These are phyloP conservation scores for Bombyx mandarina DNA, from an alignment of 1,140 invertebrate species.

Conservation along the genomic window DNA sequence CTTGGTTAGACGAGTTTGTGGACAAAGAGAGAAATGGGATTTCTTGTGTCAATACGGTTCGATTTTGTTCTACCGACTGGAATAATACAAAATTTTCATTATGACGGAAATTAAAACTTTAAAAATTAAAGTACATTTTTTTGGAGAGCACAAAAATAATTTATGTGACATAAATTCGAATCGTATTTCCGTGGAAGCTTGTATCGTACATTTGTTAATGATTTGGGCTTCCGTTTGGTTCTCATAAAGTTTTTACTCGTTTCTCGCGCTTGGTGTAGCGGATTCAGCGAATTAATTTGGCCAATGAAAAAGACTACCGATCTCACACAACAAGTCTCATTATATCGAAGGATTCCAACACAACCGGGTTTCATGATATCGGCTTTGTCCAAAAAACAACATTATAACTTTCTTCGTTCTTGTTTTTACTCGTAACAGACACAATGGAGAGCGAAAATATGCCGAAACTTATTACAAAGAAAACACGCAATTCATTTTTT, in stretches of 20 bases:
- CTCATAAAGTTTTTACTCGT: slow-evolving; percentile 31
- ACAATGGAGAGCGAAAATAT: too few species aligned
- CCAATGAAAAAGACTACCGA: slow-evolving; percentile 29
- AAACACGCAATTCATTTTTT: neutral
- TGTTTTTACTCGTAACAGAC: neutral
- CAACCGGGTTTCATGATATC: neutral
- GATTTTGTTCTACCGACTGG: too few species aligned
- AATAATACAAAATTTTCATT: too few species aligned
- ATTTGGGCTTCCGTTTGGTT: slow-evolving; percentile 47
- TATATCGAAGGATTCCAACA: neutral
- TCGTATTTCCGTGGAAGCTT: slow-evolving; percentile 2
- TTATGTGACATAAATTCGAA: neutral
- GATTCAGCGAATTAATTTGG: slow-evolving; percentile 52
- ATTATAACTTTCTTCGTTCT: neutral
- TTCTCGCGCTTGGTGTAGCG: slow-evolving; percentile 18
- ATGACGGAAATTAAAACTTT: too few species aligned
- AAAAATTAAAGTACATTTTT: neutral
- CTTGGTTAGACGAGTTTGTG: too few species aligned
- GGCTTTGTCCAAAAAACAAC: neutral
- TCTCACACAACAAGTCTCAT: slow-evolving; percentile 5
- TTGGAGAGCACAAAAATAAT: slow-evolving; percentile 1
- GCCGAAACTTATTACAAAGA: too few species aligned
- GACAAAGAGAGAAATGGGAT: too few species aligned
- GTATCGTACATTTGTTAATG: slow-evolving; percentile 47
- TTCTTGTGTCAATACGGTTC: too few species aligned